Conservation (phyloP, 2,113 vertebrate genomes). For the Aepyceros melampus region DNA sequence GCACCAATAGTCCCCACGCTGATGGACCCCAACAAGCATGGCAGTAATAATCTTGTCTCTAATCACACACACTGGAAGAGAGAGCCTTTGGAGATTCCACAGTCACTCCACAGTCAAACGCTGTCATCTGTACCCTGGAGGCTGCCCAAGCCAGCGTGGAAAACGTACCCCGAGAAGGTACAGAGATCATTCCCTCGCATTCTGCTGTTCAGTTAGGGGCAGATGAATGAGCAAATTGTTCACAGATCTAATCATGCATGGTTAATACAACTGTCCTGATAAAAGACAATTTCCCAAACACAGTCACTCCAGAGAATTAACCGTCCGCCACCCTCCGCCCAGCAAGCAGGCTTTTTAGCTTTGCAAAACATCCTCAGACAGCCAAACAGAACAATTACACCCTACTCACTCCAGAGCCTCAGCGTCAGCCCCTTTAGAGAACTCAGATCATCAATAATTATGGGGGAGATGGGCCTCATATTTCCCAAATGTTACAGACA, state of each 20-base stretch:
- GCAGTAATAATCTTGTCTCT: accelerated
- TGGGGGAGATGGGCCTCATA: accelerated
- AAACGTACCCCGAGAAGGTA: accelerated
- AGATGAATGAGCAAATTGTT: not conserved
- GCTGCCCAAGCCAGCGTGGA: accelerated
- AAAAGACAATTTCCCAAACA: not conserved
- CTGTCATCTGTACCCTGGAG: not conserved
- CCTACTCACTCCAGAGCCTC: not conserved
- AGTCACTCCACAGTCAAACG: not conserved
- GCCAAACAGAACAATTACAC: not conserved
- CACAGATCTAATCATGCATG: not conserved
- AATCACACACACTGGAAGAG: not conserved
- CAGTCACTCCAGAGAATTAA: not conserved
- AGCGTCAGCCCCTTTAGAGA: not conserved
- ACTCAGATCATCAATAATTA: not conserved
- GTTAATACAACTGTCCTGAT: not conserved
- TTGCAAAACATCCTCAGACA: not conserved
- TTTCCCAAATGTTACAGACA: not conserved
- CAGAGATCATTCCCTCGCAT: accelerated
- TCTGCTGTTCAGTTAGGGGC: not conserved
- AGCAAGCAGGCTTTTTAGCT: not conserved
- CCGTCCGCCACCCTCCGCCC: accelerated
- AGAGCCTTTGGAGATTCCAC: not conserved
- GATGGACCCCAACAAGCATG: not conserved
- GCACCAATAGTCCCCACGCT: accelerated